Evolutionary conservation across 2,888 invertebrate species (phyloP), one percentile per base, ranked within the genome.

Genomic region (Eledona agricola): DNA sequence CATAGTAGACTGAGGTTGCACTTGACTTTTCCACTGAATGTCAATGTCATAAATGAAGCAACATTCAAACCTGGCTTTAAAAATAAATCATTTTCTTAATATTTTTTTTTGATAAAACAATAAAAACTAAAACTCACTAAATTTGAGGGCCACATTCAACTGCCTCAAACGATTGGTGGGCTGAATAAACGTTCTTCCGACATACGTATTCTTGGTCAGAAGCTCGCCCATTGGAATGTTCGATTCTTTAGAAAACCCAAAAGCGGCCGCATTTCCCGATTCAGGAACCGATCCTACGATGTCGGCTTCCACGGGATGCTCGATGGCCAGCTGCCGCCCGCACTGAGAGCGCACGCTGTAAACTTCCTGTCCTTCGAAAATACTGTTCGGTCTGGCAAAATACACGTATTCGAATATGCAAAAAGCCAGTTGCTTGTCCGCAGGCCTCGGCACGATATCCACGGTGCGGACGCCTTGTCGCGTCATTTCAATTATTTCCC

Each of bases 391-490:
- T 58, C 97, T 79, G 0, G 98, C 96, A 80, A 99, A 99, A 78
- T 99, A 99, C 0, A 99, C 96, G 74, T 99, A 99, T 77, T 99
- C 98, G 77, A 99, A 99, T 71, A 99, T 97, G 76, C 98, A 99
- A 79, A 98, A 96, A 0, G 98, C 96, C 57, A 90, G 86, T 52
- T 86, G 84, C 57, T 86, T 87, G 60, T 84, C 84, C 1, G 86
- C 83, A 0, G 93, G 93, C 22, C 91, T 81, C 58, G 89, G 87
- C 29, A 96, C 89, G 49, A 94, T 88, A 67, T 89, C 91, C 57
- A 96, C 85, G 0, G 94, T 93, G 59, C 87, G 85, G 40, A 93
- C 84, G 0, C 97, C 97, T 64, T 85, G 82, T 6, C 85, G 82
- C 0, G 93, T 91, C 72, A 98, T 81, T 78, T 96, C 95, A 1